Evolutionary conservation across 92 coral and sea anemone genomes (phyloP), one percentile per base, ranked within the genome.

Genomic region (Ricordea florida): DNA sequence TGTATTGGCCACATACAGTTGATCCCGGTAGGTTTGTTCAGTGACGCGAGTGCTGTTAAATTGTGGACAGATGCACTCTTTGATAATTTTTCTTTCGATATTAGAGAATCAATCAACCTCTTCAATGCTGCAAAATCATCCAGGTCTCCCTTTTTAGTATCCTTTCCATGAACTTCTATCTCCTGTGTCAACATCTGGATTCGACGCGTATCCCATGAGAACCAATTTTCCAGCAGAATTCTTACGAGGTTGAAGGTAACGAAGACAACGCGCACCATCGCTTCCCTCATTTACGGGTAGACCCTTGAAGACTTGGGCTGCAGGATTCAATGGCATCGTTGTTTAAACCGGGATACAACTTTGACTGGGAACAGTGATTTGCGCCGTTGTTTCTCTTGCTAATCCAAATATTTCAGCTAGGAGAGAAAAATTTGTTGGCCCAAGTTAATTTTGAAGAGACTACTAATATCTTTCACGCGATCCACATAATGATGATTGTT

Each of bases 1-100:
- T 69, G 69, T 30, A 29, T 68, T 55, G 87, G 77, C 87, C 87
- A 73, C 76, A 73, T 72, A 32, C 78, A 61, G 11, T 80, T 58
- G 14, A 62, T 80, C 20, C 60, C 44, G 7, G 76, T 55, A 2
- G 70, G 81, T 45, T 65, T 81, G 1, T 64, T 44, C 0, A 81
- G 32, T 0, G 81, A 72, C 10, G 81, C 14, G 18, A 72, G 40
- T 31, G 75, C 62, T 8, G 79, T 47, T 22, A 73, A 57, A 35
- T 76, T 82, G 16, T 82, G 76, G 6, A 81, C 69, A 52, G 76
- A 81, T 0, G 72, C 81, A 37, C 74, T 51, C 59, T 81, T 81
- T 11, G 86, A 42, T 28, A 81, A 42, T 28, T 72, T 45, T 25
- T 72, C 69, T 7, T 16, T 41, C n/a, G 25, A 8, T 16, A 72